Evolutionary conservation across 2,113 vertebrate species (phyloP), one percentile per base, ranked within the genome.

Genomic region (Turnix velox): DNA sequence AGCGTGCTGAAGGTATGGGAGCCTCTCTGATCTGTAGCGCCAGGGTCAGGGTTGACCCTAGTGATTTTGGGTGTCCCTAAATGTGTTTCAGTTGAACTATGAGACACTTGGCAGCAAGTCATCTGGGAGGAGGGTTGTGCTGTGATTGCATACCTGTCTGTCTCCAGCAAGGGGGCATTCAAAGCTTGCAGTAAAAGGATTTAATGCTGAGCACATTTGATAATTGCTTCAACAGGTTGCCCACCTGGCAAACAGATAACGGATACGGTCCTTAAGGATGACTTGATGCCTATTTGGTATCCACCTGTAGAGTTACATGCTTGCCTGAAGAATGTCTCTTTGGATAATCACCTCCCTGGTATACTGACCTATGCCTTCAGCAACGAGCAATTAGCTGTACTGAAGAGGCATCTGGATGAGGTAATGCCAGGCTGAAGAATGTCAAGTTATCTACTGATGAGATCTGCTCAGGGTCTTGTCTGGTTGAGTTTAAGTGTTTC

Each of bases 361-460:
- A 17, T 98, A 9, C 30, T 94, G 9, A 6, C 1, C 5, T 31
- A 97, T 4, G 1, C 97, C 37, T 98, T 98, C 95, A 97, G 30
- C 61, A 5, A 43, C 4, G 6, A 94, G 5, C 98, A 98, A 15
- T 54, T 98, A 31, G 7, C 6, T 11, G 39, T 91, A 40, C 31
- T 98, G 3, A 98, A 97, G 91, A 18, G 5, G 2, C 73, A 84
- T 14, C 43, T 98, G 59, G 91, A 97, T 7, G 4, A 97, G 97
- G 98, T 98, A 91, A 75, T 8, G 12, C 14, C 18, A 17, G 14
- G 7, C 28, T 12, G 5, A 67, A 40, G 37, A 63, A 33, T 10
- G 33, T 13, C 40, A 8, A 5, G 3, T 71, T 37, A 4, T 33
- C 33, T 24, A 5, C 27, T 11, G 19, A 4, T 49, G 39, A 59